Evolutionary conservation across 2,797 vertebrate genomes (phyloP).

Genomic region (Serranus cabrilla): DNA sequence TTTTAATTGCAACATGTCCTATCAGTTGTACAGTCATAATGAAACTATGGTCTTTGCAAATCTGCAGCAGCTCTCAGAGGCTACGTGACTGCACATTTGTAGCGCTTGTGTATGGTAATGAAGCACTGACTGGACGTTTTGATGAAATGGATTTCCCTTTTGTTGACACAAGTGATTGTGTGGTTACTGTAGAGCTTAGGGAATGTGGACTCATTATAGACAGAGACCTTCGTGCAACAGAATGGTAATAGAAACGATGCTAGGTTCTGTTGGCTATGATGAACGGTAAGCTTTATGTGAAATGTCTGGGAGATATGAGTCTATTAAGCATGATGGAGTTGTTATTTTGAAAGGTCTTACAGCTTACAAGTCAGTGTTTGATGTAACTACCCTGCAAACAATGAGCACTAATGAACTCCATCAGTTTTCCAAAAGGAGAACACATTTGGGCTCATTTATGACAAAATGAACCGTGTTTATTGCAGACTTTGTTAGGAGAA

Average conservation of each 20-base stretch:
- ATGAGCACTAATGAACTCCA: slow-evolving; percentile 55
- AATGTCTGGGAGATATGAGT: slow-evolving; percentile 64
- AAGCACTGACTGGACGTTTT: slow-evolving; percentile 70
- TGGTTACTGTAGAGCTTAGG: slow-evolving; percentile 76
- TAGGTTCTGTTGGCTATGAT: slow-evolving; percentile 60
- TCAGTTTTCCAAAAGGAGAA: slow-evolving; percentile 60
- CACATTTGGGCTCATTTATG: slow-evolving; percentile 57
- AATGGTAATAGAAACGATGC: slow-evolving; percentile 62
- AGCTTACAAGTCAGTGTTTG: slow-evolving; percentile 60
- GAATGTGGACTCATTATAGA: slow-evolving; percentile 78
- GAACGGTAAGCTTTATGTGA: slow-evolving; percentile 56
- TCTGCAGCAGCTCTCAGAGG: slow-evolving; percentile 46
- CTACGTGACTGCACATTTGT: slow-evolving; percentile 48
- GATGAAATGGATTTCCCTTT: slow-evolving; percentile 81
- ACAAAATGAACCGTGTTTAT: slow-evolving; percentile 57
- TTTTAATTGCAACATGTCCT: slow-evolving; percentile 53
- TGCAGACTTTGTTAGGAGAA: slow-evolving; percentile 26
- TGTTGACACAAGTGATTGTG: slow-evolving; percentile 84
- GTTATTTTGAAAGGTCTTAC: slow-evolving; percentile 54
- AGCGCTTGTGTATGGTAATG: slow-evolving; percentile 70
- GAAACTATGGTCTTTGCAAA: slow-evolving; percentile 25
- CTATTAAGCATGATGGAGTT: slow-evolving; percentile 60
- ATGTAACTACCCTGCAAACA: slow-evolving; percentile 58
- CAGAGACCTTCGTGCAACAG: slow-evolving; percentile 68
- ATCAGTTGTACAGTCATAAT: slow-evolving; percentile 46